Percentiles rank a stretch among this genome's conserved stretches.
phyloP scores from a whole-genome alignment of 2,797 vertebrate species.

The Poeciliopsis infans region DNA sequence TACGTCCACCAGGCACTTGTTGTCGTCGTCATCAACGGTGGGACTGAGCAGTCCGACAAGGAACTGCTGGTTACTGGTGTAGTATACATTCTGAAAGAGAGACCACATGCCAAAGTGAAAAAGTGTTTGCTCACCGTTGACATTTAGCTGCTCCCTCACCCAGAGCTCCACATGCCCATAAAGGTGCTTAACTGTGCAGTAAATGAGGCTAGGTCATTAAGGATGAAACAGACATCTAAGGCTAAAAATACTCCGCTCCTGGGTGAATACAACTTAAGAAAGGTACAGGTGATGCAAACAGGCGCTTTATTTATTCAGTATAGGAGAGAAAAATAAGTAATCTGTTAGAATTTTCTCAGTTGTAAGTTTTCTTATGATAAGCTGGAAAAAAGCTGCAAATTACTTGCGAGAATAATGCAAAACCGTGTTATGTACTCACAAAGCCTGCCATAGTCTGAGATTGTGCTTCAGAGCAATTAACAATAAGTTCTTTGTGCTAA shows the following conservation, averaged over 20 bases:
- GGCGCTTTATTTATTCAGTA: slow-evolving; percentile 55
- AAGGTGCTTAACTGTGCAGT: slow-evolving; percentile 48
- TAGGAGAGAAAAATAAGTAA: slow-evolving; percentile 22
- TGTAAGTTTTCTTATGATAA: slow-evolving; percentile 39
- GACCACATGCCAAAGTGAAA: slow-evolving; percentile 32
- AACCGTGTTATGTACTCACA: slow-evolving; percentile 35
- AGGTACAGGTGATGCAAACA: slow-evolving; percentile 27
- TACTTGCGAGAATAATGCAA: slow-evolving; percentile 33
- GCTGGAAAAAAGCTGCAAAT: slow-evolving; percentile 41
- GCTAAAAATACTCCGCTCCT: slow-evolving; percentile 38
- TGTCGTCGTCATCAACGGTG: slow-evolving; percentile 95
- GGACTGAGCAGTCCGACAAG: slow-evolving; percentile 93
- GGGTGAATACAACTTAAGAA: slow-evolving; percentile 33
- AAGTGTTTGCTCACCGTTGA: slow-evolving; percentile 20
- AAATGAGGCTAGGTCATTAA: slow-evolving; percentile 39
- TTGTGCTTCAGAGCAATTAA: slow-evolving; percentile 14
- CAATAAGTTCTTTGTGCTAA: slow-evolving; percentile 6
- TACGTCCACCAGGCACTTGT: slow-evolving; percentile 98
- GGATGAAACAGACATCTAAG: slow-evolving; percentile 38
- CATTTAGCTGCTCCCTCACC: slow-evolving; percentile 49
- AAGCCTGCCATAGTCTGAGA: slow-evolving; percentile 20
- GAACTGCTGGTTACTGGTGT: slow-evolving; percentile 92
- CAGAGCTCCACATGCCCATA: slow-evolving; percentile 17
- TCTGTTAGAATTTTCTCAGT: slow-evolving; percentile 30
- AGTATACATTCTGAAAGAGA: slow-evolving; percentile 94